Evolutionary conservation across 2,888 invertebrate genomes (phyloP).

Genomic region (Ceratothoa steindachneri): DNA sequence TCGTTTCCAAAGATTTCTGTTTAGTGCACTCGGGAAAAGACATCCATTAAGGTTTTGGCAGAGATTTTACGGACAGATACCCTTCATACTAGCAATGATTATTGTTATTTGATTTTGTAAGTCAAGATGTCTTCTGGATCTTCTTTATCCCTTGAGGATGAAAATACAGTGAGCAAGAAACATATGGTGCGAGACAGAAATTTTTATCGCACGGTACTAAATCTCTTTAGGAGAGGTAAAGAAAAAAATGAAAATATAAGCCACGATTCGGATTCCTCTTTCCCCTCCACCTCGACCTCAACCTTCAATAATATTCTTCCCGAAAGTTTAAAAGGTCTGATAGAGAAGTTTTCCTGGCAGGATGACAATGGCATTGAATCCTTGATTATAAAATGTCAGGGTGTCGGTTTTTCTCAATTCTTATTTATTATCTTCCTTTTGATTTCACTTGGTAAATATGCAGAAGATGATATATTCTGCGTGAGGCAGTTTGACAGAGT

Average conservation of each 20-base stretch:
- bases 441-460: not conserved
- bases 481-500: not conserved
- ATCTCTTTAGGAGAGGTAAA: not conserved
- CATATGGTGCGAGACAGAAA: no score
- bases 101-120: no score
- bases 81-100: no score
- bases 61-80: no score
- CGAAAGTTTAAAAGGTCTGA: not conserved
- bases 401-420: not conserved
- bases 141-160: no score
- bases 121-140: no score
- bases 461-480: not conserved
- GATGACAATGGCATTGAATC: not conserved
- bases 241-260: not conserved
- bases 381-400: not conserved
- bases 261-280: not conserved
- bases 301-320: not conserved
- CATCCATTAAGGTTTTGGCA: no score
- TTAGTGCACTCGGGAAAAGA: no score
- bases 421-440: not conserved
- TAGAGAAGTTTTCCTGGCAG: not conserved
- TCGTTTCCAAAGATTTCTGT: no score
- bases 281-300: not conserved
- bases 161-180: no score
- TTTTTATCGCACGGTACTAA: no score